Evolutionary conservation across 1,140 invertebrate genomes (phyloP).

Genomic region (Euwallacea similis): DNA sequence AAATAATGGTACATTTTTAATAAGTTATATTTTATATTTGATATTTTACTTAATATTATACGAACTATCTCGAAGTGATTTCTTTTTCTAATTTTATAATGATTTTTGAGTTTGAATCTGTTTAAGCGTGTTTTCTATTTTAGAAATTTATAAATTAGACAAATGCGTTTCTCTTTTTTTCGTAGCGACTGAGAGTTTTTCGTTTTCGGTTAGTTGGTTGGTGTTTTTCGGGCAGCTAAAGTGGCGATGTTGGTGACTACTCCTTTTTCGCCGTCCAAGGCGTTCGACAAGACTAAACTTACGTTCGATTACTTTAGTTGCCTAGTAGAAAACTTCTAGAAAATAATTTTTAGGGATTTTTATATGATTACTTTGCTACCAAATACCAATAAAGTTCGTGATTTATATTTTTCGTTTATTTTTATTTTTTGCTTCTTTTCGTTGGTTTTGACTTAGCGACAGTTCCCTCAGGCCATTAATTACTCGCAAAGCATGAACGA

Average conservation of each 20-base stretch:
- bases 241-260: slow-evolving; percentile 36
- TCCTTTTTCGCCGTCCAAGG: slow-evolving; percentile 1
- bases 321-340: slow-evolving; percentile 41
- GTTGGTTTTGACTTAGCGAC: slow-evolving; percentile 1
- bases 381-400: slow-evolving; percentile 56
- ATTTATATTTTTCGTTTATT: slow-evolving; percentile 50
- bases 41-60: slow-evolving; percentile 48
- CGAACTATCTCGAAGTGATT: slow-evolving; percentile 46
- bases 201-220: slow-evolving; percentile 42
- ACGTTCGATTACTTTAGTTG: slow-evolving; percentile 38
- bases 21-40: slow-evolving; percentile 52
- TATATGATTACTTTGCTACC: slow-evolving; percentile 54
- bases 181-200: slow-evolving; percentile 44
- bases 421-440: slow-evolving; percentile 45
- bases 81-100: slow-evolving; percentile 52
- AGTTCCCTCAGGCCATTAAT: too few relatives aligned
- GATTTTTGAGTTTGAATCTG: slow-evolving; percentile 39
- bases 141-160: slow-evolving; percentile 52
- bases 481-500: slow-evolving; percentile 10
- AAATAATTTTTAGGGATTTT: slow-evolving; percentile 49
- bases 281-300: slow-evolving; percentile 46
- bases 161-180: slow-evolving; percentile 35
- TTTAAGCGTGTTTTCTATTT: slow-evolving; percentile 51
- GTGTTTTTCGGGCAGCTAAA: slow-evolving; percentile 39
- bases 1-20: slow-evolving; percentile 50